Evolutionary conservation across 2,888 invertebrate species (phyloP), one percentile per base, ranked within the genome.

Genomic region (Coelopa pilipes): DNA sequence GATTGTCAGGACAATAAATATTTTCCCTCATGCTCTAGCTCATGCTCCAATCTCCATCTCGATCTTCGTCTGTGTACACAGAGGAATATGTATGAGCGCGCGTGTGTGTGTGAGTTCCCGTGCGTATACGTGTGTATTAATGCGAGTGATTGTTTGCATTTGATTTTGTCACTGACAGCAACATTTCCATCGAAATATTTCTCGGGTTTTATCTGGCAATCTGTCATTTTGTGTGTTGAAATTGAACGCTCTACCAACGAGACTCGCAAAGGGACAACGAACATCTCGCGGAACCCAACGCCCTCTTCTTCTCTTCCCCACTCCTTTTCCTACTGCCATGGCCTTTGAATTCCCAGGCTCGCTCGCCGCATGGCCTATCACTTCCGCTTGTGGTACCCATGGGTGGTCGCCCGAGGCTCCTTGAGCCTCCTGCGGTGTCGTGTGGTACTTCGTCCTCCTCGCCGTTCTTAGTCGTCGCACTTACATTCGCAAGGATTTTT

Each of bases 151-250:
- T 34, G 24, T 24, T 60, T 60, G 34, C 34, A 60, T 24, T 34
- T 24, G 15, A 13, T 34, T 24, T 24, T 21, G 53, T 19, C 9
- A 13, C 59, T 59, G 21, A 15, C 12, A 53, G 60, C 4, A 24
- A 24, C 24, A 57, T 57, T 57, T 57, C 57, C 21, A 17, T 57
- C 1, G 1, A 57, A 57, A 57, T 17, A 57, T 19, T 57, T 7
- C 34, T 7, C 34, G 17, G 15, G 13, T 57, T 57, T 67, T 67
- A 67, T 65, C 65, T 65, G 45, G 17, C 17, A 65, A 65, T 65
- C 65, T 65, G 65, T 65, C 65, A 65, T 46, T 65, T 65, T 65
- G 46, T 57, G 21, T 19, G 34, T 57, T 57, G 57, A 57, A 19
- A 19, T 57, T 21, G 19, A 57, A 57, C 19, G 21, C 57, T 15